Conservation (phyloP, 1,140 invertebrate species). For the Panulirus ornatus region DNA sequence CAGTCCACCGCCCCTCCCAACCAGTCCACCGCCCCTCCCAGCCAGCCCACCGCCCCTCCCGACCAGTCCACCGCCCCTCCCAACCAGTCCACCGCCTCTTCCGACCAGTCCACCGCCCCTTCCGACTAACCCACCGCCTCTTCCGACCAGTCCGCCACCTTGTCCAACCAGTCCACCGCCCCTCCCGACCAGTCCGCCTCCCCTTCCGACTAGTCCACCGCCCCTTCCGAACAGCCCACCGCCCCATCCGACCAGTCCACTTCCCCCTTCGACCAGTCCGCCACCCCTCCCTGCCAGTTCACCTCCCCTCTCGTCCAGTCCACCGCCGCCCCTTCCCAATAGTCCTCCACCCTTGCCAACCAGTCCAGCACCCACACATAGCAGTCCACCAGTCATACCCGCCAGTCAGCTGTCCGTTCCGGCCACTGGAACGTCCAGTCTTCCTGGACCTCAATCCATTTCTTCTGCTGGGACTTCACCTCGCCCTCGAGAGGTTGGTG, state of each 20-base stretch:
- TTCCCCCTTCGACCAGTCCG: not conserved
- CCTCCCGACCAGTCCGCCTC: not conserved
- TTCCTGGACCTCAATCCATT: not conserved
- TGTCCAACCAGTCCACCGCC: not conserved
- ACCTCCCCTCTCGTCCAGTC: constrained; percentile 19
- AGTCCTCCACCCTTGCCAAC: not conserved
- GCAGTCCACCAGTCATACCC: not conserved
- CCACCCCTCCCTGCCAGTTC: not conserved
- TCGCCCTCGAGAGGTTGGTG: no score
- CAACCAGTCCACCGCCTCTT: not conserved
- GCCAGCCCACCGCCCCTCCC: not conserved
- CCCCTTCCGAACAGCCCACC: constrained; percentile 6
- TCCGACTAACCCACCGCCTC: constrained; percentile 24
- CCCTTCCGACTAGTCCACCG: constrained; percentile 20
- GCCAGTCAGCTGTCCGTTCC: not conserved
- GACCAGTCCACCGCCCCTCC: not conserved
- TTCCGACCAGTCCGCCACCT: constrained; percentile 15
- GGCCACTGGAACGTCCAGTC: not conserved
- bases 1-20: not conserved
- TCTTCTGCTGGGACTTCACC: not conserved
- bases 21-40: not conserved
- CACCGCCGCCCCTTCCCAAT: not conserved
- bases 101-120: not conserved
- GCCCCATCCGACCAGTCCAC: constrained; percentile 8
- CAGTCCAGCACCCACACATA: not conserved